Evolutionary conservation across 2,888 invertebrate genomes (phyloP), one percentile per base, ranked within the genome.

Genomic region (Trissolcus japonicus): DNA sequence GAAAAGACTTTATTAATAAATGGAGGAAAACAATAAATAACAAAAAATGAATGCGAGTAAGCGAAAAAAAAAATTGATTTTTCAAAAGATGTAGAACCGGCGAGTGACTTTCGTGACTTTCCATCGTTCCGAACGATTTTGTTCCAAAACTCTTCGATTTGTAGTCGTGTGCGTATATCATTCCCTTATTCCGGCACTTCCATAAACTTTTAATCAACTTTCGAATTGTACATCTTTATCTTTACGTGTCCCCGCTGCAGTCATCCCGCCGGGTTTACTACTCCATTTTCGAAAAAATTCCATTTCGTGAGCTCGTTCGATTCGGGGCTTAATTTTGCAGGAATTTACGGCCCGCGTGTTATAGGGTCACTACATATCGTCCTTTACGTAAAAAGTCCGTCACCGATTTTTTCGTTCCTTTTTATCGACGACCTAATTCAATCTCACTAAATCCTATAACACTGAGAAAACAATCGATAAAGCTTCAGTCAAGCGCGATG

Each of bases 401-500:
- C 57, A 17, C 19, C 40, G 62, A 59, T 9, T 41, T 66, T 29
- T 60, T 50, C 46, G 13, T 54, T 63, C 60, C 46, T 74, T 74
- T 78, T 69, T 78, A 74, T 74, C 66, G 53, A 7, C 78, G 61
- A 69, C 66, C 78, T 74, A 74, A 78, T 78, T 74, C 69, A 74
- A 78, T 78, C 66, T 66, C 41, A 56, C 74, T 29, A 68, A 78
- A 78, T 78, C 78, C 51, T 60, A 62, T 77, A 77, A 77, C 71
- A 68, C 69, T 66, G 63, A 59, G 74, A 78, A 78, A 78, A 75
- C 78, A 78, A 75, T 75, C 78, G 78, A 78, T 78, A 63, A 75
- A 75, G 76, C 72, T 76, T 68, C 72, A 79, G 72, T 68, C 67
- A 62, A 73, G 76, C 72, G 73, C 55, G 76, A 76, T 55, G 79